Evolutionary conservation across 1,140 invertebrate species (phyloP).

Genomic region (Bombus impatiens): DNA sequence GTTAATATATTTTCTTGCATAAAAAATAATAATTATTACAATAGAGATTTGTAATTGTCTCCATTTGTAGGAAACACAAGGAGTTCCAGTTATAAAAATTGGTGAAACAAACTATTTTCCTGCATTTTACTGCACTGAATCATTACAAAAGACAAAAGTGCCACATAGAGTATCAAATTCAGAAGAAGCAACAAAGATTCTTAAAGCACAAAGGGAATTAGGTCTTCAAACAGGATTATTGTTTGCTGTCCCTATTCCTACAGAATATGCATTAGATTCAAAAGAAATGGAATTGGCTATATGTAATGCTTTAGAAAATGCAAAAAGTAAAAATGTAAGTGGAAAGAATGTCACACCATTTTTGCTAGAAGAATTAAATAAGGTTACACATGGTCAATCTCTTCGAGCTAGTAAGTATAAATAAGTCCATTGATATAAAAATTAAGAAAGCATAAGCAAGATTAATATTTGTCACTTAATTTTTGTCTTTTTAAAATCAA

Average conservation of each 20-base stretch:
- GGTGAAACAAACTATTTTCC: conserved; percentile 88
- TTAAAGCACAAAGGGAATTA: conserved; percentile 85
- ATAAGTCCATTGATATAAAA: background rate
- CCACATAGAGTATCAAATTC: conserved; percentile 87
- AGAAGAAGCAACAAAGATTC: conserved; percentile 88
- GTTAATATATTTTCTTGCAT: conserved; percentile 81
- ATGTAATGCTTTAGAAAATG: conserved; percentile 87
- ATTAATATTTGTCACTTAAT: background rate
- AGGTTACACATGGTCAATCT: conserved; percentile 91
- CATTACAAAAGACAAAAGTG: conserved; percentile 85
- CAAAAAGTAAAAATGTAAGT: conserved; percentile 84
- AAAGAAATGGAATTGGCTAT: conserved; percentile 88
- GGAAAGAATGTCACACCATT: conserved; percentile 97
- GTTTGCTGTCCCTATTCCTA: conserved; percentile 95
- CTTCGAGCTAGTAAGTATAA: conserved; percentile 89
- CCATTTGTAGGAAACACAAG: conserved; percentile 92
- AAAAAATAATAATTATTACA: background rate
- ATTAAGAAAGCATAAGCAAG: background rate
- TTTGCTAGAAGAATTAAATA: conserved; percentile 89
- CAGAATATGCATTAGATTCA: conserved; percentile 86
- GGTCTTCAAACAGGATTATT: conserved; percentile 91
- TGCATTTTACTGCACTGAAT: conserved; percentile 92
- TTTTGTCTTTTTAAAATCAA: conserved; percentile 5
- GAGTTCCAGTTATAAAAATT: conserved; percentile 93
- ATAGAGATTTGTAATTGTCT: background rate